Base-by-base conservation (phyloP, 2,888 invertebrate species). In the Deroplatys truncata region DNA sequence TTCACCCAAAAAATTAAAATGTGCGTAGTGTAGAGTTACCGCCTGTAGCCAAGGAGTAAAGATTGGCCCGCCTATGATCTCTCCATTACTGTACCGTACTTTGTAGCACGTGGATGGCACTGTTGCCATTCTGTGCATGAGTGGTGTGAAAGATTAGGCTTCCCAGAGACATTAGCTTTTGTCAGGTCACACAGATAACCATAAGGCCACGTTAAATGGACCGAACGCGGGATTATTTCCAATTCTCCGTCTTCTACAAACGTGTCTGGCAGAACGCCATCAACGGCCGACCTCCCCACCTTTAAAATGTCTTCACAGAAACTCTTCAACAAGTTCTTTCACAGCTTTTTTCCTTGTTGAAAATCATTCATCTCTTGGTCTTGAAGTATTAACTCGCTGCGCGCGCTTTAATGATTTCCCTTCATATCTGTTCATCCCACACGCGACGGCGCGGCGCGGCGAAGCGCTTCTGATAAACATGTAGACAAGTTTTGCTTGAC, bases 401-500 rank as follows among this genome's bases (percentile, higher is more conserved):
- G 7, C 82, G 28, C 31, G 25, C 84, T 35, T 84, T 88, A 88
- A 88, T 84, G 88, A 88, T 88, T 84, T 84, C 72, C 88, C 84
- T n/a, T 31, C 88, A 35, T 15, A 31, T 28, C 49, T 88, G 28
- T 20, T 84, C 43, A 49, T 25, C 35, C 49, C 84, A 15, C 72
- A 28, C 35, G 15, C 85, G 10, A 25, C 20, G 13, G 2, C n/a
- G 31, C 49, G 35, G 35, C 43, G 10, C 25, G 49, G 31, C 43
- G 10, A 43, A 43, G 43, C 85, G 20, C 8, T 35, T 13, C 82
- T 88, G 88, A 88, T 88, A 88, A 82, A 88, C 88, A 88, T 31
- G 88, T 84, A 56, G 84, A 84, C 29, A 88, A 88, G 56, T 72
- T 88, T 88, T 88, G 84, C 88, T 49, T 88, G 88, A 84, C 88